phyloP scores from a whole-genome alignment of 2,888 invertebrate genomes.

The Leptinotarsa haldemani region DNA sequence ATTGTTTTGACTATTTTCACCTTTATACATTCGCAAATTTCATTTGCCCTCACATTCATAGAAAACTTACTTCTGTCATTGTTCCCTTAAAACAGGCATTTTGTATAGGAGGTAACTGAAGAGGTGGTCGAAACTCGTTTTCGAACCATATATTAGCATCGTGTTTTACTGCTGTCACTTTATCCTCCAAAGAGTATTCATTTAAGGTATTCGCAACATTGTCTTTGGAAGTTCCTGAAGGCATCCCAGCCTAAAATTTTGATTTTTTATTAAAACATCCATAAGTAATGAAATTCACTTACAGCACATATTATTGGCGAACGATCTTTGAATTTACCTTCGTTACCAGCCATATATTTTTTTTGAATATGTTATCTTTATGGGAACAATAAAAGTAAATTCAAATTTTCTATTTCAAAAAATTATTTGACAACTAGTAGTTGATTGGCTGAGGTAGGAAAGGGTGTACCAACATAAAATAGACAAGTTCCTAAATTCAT shows the following conservation, averaged over 20 bases:
- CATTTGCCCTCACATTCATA: not conserved
- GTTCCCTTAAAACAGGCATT: constrained; percentile 53
- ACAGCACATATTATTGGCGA: constrained; percentile 52
- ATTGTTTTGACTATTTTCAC: too few species aligned
- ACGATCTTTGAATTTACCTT: constrained; percentile 58
- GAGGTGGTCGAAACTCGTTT: constrained; percentile 45
- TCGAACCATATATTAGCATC: constrained; percentile 52
- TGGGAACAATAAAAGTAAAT: not conserved
- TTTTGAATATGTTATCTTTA: not conserved
- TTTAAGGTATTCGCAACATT: constrained; percentile 52
- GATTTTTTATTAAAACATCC: constrained; percentile 1
- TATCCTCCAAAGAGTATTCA: constrained; percentile 55
- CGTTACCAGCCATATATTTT: constrained; percentile 57
- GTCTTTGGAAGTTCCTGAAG: constrained; percentile 48
- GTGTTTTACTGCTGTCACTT: constrained; percentile 58
- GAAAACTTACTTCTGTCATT: constrained; percentile 45
- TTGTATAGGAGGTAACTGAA: constrained; percentile 47
- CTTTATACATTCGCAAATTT: too few species aligned
- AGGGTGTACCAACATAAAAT: too few species aligned
- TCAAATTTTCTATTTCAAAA: constrained; percentile 18
- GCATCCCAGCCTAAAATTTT: constrained; percentile 57
- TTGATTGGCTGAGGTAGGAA: too few species aligned
- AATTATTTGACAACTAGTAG: not conserved
- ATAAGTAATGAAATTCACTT: not conserved
- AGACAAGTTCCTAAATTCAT: too few species aligned